Evolutionary conservation across 2,113 vertebrate species (phyloP).

Genomic region (Nothoprocta pentlandii): DNA sequence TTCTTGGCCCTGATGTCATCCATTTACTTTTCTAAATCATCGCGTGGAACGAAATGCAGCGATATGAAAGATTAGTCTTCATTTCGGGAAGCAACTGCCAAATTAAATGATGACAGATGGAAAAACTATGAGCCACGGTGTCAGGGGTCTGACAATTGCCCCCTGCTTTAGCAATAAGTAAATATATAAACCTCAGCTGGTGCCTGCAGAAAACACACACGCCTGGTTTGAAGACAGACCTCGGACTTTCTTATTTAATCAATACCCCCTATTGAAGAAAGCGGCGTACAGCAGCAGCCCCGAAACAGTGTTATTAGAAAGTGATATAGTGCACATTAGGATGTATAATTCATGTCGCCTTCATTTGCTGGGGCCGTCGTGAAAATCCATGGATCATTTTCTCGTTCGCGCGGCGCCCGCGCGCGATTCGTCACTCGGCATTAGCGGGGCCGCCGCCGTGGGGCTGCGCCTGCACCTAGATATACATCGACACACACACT

Average conservation of each 20-base stretch:
- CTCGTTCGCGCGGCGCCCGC: slow-evolving; percentile 77
- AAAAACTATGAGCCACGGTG: slow-evolving; percentile 27
- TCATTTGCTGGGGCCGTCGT: slow-evolving; percentile 75
- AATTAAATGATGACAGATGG: slow-evolving; percentile 65
- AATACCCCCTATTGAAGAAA: slow-evolving; percentile 68
- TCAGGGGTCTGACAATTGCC: neutral
- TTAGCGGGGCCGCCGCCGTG: slow-evolving; percentile 52
- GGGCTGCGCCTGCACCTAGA: no score
- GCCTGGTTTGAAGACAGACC: slow-evolving; percentile 45
- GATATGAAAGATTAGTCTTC: slow-evolving; percentile 36
- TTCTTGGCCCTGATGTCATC: slow-evolving; percentile 33
- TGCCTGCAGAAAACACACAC: slow-evolving; percentile 1
- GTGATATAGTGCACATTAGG: slow-evolving; percentile 78
- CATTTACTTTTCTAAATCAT: slow-evolving; percentile 48
- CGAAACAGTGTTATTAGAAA: slow-evolving; percentile 79
- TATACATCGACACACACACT: no score
- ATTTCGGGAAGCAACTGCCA: slow-evolving; percentile 18
- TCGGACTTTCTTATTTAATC: slow-evolving; percentile 61
- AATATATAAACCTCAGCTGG: slow-evolving; percentile 28
- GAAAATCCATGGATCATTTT: slow-evolving; percentile 85
- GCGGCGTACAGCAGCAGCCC: slow-evolving; percentile 17
- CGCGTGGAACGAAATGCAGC: neutral
- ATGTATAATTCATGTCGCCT: slow-evolving; percentile 82
- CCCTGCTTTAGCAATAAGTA: slow-evolving; percentile 30
- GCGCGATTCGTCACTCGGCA: slow-evolving; percentile 79